Conservation (phyloP, 2,888 invertebrate genomes). For the Coelopa pilipes region DNA sequence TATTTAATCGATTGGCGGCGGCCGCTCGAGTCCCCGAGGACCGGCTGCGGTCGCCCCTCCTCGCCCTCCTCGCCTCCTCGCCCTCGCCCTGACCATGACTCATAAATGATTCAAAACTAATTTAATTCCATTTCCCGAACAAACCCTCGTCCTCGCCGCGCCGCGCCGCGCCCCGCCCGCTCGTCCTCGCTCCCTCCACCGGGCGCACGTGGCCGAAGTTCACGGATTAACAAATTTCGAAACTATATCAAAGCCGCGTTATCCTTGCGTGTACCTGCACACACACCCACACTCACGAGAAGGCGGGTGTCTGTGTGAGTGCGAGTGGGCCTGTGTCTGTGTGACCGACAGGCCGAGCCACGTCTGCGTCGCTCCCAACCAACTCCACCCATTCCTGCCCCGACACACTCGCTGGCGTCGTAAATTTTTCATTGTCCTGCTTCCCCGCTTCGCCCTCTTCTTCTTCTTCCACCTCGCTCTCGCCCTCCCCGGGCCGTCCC, state of each 20-base stretch:
- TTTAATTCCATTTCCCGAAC: constrained; percentile 11
- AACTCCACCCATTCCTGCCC: constrained; percentile 1
- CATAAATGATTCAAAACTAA: constrained; percentile 32
- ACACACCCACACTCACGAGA: too few relatives aligned
- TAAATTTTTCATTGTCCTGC: constrained; percentile 7
- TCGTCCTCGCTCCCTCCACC: not conserved
- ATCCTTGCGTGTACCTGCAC: not conserved
- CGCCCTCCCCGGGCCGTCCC: not conserved
- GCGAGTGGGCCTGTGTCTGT: too few relatives aligned
- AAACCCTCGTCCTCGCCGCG: not conserved
- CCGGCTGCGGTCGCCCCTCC: too few relatives aligned
- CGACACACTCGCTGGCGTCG: constrained; percentile 14
- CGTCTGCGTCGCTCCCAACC: not conserved
- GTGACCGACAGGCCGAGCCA: too few relatives aligned
- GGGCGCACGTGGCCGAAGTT: constrained; percentile 29
- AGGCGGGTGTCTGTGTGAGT: not conserved
- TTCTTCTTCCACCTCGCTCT: not conserved
- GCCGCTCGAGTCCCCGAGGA: too few relatives aligned
- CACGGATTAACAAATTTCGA: constrained; percentile 33
- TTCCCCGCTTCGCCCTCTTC: too few relatives aligned
- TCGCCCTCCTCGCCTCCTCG: not conserved
- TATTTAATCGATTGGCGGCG: constrained; percentile 8
- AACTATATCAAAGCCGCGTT: constrained; percentile 15
- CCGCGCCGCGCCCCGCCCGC: too few relatives aligned
- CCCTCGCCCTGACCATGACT: constrained; percentile 14